Evolutionary conservation across 1,140 invertebrate species (phyloP), one percentile per base, ranked within the genome.

Genomic region (Leptestheria dahalacensis): DNA sequence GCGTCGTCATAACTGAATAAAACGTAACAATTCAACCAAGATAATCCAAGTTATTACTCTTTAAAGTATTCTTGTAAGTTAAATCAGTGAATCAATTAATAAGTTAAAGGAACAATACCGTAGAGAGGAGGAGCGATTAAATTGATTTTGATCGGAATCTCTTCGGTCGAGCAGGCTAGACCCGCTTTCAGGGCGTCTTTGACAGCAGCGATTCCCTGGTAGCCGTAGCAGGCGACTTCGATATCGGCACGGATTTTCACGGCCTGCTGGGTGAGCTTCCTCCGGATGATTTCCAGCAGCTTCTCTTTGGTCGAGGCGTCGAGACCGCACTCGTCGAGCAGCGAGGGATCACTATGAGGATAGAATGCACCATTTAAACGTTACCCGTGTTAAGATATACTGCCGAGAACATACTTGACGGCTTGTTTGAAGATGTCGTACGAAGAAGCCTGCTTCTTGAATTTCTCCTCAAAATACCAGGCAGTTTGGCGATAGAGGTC

Each of bases 401-500:
- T 57, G 59, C 24, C 59, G 62, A 59, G 59, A 53, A 26, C 87
- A 82, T 79, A 96, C 92, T 85, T 78, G 53, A 98, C 94, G 66
- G 94, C 91, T 75, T 96, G 91, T 75, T 99, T 99, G 70, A 99
- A 99, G 64, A 91, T 89, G 72, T 99, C 97, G 75, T 97, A 98
- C 50, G 93, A 90, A 46, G 88, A 91, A 21, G 85, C 86, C 70
- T 92, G 89, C 71, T 93, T 97, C 69, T 95, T 97, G 68, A 90
- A 88, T 73, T 98, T 98, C 66, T 91, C 87, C 73, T 99, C 97
- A 77, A 99, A 99, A 71, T 86, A 79, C 97, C 97, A 99, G 1
- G 96, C 96, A n/a, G 96, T 99, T 68, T 93, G 93, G 65, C 86
- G 82, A 72, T 99, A 98, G 0, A 99, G 74, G 61, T 97, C 88